Conservation (phyloP, 2,888 invertebrate genomes). For the Lamellibrachia columna region DNA sequence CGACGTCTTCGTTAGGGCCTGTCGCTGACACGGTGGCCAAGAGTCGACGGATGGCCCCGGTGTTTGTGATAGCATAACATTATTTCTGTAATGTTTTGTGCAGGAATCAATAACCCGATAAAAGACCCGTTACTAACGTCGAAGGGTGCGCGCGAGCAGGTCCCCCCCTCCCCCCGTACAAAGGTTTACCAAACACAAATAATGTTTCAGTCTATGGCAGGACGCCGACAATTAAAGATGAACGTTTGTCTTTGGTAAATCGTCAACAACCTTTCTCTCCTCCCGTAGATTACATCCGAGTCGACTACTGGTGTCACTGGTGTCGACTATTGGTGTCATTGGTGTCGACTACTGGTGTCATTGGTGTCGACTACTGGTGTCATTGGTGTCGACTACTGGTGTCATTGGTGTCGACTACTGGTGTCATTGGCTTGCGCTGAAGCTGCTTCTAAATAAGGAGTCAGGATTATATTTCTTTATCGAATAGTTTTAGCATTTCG, state of each 20-base stretch:
- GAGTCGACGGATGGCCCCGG: background rate
- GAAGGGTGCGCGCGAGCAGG: background rate
- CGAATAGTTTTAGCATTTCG: too few species aligned
- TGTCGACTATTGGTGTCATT: too few species aligned
- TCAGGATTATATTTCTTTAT: too few species aligned
- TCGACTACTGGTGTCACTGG: too few species aligned
- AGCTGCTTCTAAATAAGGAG: too few species aligned
- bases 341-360: too few species aligned
- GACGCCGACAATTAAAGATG: background rate
- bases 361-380: too few species aligned
- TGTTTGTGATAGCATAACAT: background rate
- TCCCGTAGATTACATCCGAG: too few species aligned
- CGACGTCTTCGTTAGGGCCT: background rate
- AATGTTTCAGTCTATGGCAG: background rate
- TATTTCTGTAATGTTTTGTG: background rate
- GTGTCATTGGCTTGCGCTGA: too few species aligned
- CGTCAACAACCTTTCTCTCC: too few species aligned
- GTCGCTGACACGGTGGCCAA: background rate
- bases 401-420: too few species aligned
- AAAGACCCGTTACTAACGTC: background rate
- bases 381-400: too few species aligned
- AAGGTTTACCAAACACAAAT: background rate
- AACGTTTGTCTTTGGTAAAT: background rate
- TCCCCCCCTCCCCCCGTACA: background rate
- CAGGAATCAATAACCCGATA: background rate